Base-by-base conservation (phyloP, 2,888 invertebrate genomes). In the Drosophila cyrtoloma region DNA sequence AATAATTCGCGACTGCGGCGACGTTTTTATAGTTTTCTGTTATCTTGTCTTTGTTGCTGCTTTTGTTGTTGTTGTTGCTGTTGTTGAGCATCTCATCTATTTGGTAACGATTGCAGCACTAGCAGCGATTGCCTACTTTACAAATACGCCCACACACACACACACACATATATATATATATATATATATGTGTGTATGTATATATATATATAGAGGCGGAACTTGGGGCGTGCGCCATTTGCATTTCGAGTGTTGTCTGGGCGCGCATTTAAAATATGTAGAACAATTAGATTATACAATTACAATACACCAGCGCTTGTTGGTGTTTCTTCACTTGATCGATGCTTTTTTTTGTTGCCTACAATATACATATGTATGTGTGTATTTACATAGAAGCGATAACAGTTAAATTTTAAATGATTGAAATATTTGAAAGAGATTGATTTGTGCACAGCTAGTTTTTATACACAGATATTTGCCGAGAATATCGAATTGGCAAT, bases 201-300 rank as follows among this genome's bases (percentile, higher is more conserved):
- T 10, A 22, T n/a, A 22, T 16, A 42, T 19, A 6, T 26, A 33
- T 12, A 33, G 39, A 37, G 59, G 16, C 26, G 44, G 10, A 35
- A 37, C 32, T 51, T 50, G 22, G 53, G 61, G 60, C 37, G 61
- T 58, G 53, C 65, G 56, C 44, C 68, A 74, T 79, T 84, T 84
- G 64, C 76, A 68, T 74, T 67, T 56, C 26, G 28, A 37, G 56
- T 63, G 66, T 69, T 74, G 69, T 53, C 72, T 81, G 79, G 79
- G 75, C 64, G 82, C 67, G 63, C 69, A 68, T 77, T 71, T 67
- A 61, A 78, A 81, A 63, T 82, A 82, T 88, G 73, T 85, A 84
- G 77, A 84, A 84, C 90, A 84, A 79, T 87, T 85, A 82, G 79
- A 84, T 89, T 89, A 87, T 76, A 89, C 84, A 89, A 89, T 84